Evolutionary conservation across 2,888 invertebrate genomes (phyloP).

Genomic region (Camponotus fellah): DNA sequence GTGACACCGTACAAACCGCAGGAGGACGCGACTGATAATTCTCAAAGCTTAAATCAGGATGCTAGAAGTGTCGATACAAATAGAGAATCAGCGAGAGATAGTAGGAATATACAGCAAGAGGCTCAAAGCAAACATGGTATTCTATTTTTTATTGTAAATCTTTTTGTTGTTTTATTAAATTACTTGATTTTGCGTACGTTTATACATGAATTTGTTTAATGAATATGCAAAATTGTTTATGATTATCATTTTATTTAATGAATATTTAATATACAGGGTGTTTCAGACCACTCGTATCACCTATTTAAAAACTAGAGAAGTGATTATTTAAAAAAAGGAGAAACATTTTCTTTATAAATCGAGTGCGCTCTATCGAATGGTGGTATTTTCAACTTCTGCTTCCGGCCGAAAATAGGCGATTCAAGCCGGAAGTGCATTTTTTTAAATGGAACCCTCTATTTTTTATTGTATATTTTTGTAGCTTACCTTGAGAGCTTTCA

Average conservation of each 20-base stretch:
- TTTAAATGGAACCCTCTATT: too few species aligned
- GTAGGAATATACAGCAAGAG: constrained; percentile 79
- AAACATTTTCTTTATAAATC: too few species aligned
- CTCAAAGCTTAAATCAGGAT: constrained; percentile 81
- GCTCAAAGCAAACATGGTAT: constrained; percentile 82
- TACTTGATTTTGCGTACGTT: not conserved
- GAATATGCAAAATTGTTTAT: not conserved
- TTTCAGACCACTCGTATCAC: too few species aligned
- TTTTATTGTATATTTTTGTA: too few species aligned
- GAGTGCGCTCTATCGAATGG: too few species aligned
- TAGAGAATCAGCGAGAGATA: constrained; percentile 79
- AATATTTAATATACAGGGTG: too few species aligned
- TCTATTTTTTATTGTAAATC: not conserved
- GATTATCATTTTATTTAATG: not conserved
- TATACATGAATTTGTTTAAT: not conserved
- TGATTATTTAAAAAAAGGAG: too few species aligned
- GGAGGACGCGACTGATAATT: constrained; percentile 88
- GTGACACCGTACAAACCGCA: constrained; percentile 96
- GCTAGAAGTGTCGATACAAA: constrained; percentile 73
- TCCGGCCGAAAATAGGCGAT: too few species aligned
- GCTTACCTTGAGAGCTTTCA: too few species aligned
- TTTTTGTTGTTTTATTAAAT: not conserved
- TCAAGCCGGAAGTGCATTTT: too few species aligned
- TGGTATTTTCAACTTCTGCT: too few species aligned
- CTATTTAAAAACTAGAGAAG: too few species aligned